A percentile compares a stretch with the other conserved stretches of the same genome.
phyloP scores from a whole-genome alignment of 2,113 vertebrate species.

The Hiodon tergisus region DNA sequence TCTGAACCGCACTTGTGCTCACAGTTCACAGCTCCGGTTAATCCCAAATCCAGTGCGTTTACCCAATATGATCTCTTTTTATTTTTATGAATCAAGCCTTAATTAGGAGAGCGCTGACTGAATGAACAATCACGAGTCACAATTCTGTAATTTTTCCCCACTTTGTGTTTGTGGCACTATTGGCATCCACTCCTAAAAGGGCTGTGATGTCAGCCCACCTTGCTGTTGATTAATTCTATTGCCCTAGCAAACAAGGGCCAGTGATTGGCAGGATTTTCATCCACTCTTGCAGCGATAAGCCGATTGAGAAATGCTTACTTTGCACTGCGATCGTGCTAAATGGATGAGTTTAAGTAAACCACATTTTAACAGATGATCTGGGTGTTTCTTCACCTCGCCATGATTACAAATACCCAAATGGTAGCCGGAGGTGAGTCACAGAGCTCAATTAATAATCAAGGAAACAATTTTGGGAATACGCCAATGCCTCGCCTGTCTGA shows the following conservation, averaged over 20 bases:
- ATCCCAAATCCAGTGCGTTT: no score
- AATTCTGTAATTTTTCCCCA: slow-evolving; percentile 5
- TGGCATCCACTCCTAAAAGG: slow-evolving; percentile 13
- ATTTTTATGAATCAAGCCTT: no score
- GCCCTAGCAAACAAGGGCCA: slow-evolving; percentile 14
- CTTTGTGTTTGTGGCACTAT: slow-evolving; percentile 12
- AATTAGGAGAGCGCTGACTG: slow-evolving; percentile 16
- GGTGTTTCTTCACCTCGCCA: slow-evolving; percentile 1
- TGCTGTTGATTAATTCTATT: slow-evolving; percentile 21
- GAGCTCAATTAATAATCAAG: slow-evolving; percentile 7
- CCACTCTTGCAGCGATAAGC: slow-evolving; percentile 5
- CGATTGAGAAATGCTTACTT: slow-evolving; percentile 9
- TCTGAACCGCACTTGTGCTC: no score
- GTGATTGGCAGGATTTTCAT: slow-evolving; percentile 24
- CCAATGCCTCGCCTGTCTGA: neutral
- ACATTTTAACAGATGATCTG: neutral
- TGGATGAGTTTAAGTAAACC: slow-evolving; percentile 21
- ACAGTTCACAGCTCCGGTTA: no score
- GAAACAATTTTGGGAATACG: neutral
- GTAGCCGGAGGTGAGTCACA: neutral
- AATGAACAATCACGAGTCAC: slow-evolving; percentile 9
- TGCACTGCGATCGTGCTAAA: slow-evolving; percentile 23
- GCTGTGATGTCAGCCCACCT: neutral
- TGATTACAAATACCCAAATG: slow-evolving; percentile 7
- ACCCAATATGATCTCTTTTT: no score